These are phyloP conservation scores for Orthosia incerta DNA, from an alignment of 2,888 invertebrate species.

Conservation along the genomic window DNA sequence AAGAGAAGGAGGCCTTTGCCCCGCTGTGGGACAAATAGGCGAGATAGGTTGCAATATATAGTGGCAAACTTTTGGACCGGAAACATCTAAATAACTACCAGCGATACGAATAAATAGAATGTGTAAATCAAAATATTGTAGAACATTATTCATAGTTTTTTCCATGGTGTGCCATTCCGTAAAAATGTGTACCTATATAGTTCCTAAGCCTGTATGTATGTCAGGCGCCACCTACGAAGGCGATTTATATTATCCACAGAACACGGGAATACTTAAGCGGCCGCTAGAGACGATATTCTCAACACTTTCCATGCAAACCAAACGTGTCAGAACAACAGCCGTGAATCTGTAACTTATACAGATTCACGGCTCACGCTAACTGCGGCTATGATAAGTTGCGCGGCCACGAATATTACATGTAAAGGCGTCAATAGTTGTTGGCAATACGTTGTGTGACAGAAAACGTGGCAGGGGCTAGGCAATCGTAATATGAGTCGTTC, in stretches of 20 bases:
- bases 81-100: no score
- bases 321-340: no score
- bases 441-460: neutral
- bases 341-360: neutral
- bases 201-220: neutral
- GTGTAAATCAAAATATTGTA: neutral
- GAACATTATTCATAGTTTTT: no score
- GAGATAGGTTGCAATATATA: no score
- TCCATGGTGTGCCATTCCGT: neutral
- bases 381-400: neutral
- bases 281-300: neutral
- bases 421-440: neutral
- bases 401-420: neutral
- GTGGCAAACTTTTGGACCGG: no score
- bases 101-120: no score
- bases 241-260: neutral
- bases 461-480: neutral
- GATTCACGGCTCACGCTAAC: neutral
- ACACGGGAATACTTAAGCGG: neutral
- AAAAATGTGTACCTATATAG: constrained; percentile 9
- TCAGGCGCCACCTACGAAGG: constrained; percentile 13
- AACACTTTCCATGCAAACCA: neutral
- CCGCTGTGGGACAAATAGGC: no score
- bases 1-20: no score
- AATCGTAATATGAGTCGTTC: neutral